Percentiles rank a stretch among this genome's conserved stretches.
These are phyloP conservation scores for Euphonia xanthogaster DNA, from an alignment of 2,797 vertebrate genomes.

Conservation along the genomic window DNA sequence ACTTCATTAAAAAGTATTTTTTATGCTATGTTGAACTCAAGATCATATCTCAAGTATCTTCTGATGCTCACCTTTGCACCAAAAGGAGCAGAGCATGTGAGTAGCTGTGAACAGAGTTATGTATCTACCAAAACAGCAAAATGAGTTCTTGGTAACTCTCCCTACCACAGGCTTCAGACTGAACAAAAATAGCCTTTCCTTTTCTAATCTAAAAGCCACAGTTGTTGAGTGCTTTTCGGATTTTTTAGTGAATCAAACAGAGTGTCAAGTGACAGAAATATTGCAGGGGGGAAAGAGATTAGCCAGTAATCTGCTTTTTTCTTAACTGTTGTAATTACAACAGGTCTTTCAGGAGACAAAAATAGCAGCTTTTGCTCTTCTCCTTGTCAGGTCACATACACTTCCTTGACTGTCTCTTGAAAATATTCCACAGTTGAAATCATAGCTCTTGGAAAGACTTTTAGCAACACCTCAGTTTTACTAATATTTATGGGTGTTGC, in stretches of 20 bases:
- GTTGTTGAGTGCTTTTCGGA: neutral
- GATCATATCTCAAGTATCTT: neutral
- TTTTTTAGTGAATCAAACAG: neutral
- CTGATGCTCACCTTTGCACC: neutral
- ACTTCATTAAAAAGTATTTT: neutral
- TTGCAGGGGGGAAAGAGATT: neutral
- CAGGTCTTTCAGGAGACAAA: constrained; percentile 19
- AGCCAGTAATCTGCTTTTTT: neutral
- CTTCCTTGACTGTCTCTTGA: neutral
- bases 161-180: neutral
- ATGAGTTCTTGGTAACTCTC: neutral
- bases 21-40: neutral
- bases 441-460: neutral
- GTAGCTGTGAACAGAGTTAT: neutral
- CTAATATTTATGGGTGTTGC: neutral
- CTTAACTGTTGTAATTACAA: neutral
- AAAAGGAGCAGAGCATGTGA: neutral
- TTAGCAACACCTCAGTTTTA: neutral
- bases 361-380: constrained; percentile 5
- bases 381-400: neutral
- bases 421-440: neutral
- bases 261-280: neutral
- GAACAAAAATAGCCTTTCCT: neutral
- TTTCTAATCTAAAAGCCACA: neutral
- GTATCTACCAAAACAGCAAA: neutral